Base-by-base conservation (phyloP, 2,113 vertebrate genomes). In the Petaurus breviceps region DNA sequence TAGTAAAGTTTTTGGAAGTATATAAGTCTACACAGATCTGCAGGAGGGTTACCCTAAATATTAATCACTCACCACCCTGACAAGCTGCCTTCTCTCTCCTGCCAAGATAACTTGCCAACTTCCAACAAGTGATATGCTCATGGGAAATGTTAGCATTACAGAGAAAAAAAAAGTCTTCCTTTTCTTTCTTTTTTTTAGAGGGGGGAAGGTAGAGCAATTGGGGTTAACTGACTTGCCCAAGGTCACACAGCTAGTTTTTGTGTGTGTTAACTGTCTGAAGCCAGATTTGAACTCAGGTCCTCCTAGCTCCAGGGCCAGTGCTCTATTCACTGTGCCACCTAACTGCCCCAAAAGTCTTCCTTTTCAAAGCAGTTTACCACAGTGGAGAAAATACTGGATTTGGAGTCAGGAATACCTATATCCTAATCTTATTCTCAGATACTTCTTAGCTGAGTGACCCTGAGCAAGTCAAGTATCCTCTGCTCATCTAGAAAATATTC, bases 91-190 rank as follows among this genome's bases (percentile, higher is more conserved):
- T 16, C 1, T 1, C 55, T 57, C 8, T 51, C 68, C 89, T 26
- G 47, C 24, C 55, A 92, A 43, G 31, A 26, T 22, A 61, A 68
- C 7, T 8, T 2, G n/a, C 24, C 90, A 16, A 3, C 25, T 31
- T 28, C 24, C 49, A 25, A 3, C 6, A 11, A 53, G 52, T 0
- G 37, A 8, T 25, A 0, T 0, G 9, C 12, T 23, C 9, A 0
- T 1, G 46, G 11, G 31, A 89, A 16, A 26, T 12, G 55, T 54
- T 77, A 47, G 11, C 43, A 24, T 2, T 53, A 23, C 25, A 43
- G 0, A 1, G 43, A 53, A 8, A 22, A 49, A 53, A 8, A 22
- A 49, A 49, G 47, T 51, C 50, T 4, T 16, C 22, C 49, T 16
- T 25, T 49, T 49, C 4, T 49, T 49, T 49, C 4, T 49, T 49